These are phyloP conservation scores for Neotoma lepida DNA, from an alignment of 2,113 vertebrate species.

Conservation along the genomic window DNA sequence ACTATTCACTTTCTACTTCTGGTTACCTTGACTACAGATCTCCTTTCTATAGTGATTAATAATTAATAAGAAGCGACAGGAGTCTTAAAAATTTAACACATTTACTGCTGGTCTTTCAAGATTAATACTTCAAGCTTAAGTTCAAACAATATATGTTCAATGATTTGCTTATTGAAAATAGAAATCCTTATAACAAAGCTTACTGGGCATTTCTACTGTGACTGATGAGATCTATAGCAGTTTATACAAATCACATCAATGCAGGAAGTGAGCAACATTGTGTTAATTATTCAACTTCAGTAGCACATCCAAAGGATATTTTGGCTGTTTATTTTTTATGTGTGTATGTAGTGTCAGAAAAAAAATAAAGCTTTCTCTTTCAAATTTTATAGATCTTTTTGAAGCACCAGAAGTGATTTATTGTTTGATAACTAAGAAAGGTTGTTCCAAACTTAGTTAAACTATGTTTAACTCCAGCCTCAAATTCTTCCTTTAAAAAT, in stretches of 20 bases:
- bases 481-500: not conserved
- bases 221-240: not conserved
- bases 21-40: constrained; percentile 33
- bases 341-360: not conserved
- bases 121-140: not conserved
- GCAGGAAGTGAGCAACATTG: not conserved
- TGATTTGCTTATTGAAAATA: not conserved
- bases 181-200: not conserved
- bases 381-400: not conserved
- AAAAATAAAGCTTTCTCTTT: not conserved
- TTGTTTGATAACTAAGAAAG: not conserved
- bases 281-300: not conserved
- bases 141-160: not conserved
- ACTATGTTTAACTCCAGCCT: not conserved
- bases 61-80: constrained; percentile 34
- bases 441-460: no score
- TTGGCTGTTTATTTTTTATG: not conserved
- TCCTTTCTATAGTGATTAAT: not conserved
- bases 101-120: constrained; percentile 6
- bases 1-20: not conserved
- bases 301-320: not conserved
- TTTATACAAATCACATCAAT: not conserved
- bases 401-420: not conserved
- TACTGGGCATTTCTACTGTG: not conserved
- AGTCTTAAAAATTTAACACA: constrained; percentile 4